A percentile compares a stretch with the other conserved stretches of the same genome.
These are phyloP conservation scores for Chymomyza amoena DNA, from an alignment of 2,888 invertebrate species.

Conservation along the genomic window DNA sequence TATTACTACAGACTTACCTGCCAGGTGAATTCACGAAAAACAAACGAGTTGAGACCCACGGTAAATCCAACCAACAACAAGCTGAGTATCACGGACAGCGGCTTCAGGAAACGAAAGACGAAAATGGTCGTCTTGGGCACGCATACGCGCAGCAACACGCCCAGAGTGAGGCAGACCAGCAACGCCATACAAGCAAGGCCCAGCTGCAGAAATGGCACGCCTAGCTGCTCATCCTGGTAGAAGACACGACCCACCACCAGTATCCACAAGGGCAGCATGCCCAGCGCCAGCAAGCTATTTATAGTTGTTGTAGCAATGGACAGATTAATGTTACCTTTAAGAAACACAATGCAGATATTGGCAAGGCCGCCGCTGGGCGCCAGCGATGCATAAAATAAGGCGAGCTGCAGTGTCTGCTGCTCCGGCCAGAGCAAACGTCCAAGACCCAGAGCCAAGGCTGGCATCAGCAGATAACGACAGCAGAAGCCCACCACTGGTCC, in stretches of 20 bases:
- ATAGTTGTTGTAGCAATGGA: conserved; percentile 95
- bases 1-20: conserved; percentile 82
- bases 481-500: conserved; percentile 87
- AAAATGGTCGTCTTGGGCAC: conserved; percentile 84
- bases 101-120: conserved; percentile 88
- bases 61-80: conserved; percentile 90
- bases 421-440: conserved; percentile 81
- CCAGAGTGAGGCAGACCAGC: conserved; percentile 85
- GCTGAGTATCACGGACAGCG: conserved; percentile 86
- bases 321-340: conserved; percentile 93
- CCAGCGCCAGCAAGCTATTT: conserved; percentile 90
- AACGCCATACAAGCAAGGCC: conserved; percentile 85
- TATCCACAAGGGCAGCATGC: conserved; percentile 92
- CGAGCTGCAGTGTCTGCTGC: conserved; percentile 84
- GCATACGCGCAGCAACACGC: conserved; percentile 82
- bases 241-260: conserved; percentile 88
- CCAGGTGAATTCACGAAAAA: conserved; percentile 84
- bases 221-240: conserved; percentile 82
- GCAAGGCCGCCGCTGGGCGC: conserved; percentile 94
- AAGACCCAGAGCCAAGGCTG: conserved; percentile 81
- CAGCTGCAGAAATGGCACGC: conserved; percentile 87
- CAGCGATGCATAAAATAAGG: conserved; percentile 91
- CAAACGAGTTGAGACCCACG: conserved; percentile 89
- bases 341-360: conserved; percentile 94
- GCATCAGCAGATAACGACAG: conserved; percentile 89